These are phyloP conservation scores for Frankliniella fusca DNA, from an alignment of 2,888 invertebrate genomes.

Conservation along the genomic window DNA sequence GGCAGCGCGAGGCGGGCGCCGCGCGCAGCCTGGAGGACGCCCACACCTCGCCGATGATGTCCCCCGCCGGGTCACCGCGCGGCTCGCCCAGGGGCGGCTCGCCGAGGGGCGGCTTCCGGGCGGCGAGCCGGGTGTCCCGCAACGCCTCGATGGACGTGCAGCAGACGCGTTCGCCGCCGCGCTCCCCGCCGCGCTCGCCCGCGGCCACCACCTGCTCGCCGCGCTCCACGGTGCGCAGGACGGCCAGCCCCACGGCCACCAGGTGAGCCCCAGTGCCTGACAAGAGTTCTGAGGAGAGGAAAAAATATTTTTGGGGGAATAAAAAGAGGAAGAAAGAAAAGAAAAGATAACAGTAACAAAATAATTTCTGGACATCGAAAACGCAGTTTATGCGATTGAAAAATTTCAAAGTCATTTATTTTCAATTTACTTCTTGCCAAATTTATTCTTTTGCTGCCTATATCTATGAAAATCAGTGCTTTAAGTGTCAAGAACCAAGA, in stretches of 20 bases:
- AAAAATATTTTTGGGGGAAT: too few relatives aligned
- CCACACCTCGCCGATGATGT: background rate
- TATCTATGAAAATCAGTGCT: too few relatives aligned
- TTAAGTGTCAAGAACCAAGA: too few relatives aligned
- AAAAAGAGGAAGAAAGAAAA: too few relatives aligned
- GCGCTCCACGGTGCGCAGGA: background rate
- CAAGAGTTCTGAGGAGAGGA: too few relatives aligned
- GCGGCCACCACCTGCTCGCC: background rate
- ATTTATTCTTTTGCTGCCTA: too few relatives aligned
- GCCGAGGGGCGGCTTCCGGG: background rate
- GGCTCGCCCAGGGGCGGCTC: background rate
- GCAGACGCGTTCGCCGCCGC: background rate
- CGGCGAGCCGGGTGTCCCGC: background rate
- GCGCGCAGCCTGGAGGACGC: slow-evolving; percentile 1
- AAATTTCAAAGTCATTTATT: too few relatives aligned
- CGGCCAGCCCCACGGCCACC: background rate
- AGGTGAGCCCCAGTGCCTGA: background rate
- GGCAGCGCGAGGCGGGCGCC: background rate
- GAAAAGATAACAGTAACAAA: too few relatives aligned
- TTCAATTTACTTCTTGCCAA: too few relatives aligned
- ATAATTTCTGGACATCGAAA: too few relatives aligned
- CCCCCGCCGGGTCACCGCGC: background rate
- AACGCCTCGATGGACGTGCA: background rate
- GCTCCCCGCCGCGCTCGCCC: background rate
- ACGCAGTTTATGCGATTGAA: too few relatives aligned